phyloP scores from a whole-genome alignment of 2,113 vertebrate genomes.

The Gyps fulvus region DNA sequence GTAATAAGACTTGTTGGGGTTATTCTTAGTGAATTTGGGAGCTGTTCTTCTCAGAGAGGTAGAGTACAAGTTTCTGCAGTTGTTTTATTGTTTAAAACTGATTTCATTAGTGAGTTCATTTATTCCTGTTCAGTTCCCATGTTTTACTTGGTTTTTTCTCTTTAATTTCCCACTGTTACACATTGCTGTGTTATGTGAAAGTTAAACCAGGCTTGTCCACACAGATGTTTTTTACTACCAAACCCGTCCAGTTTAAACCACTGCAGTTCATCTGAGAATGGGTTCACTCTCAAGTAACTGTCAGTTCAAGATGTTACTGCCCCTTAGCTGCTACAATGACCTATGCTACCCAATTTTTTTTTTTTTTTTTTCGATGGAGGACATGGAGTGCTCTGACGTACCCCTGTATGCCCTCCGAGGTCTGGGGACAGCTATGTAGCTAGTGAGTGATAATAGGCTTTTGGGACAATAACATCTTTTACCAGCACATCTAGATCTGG shows the following conservation, averaged over 20 bases:
- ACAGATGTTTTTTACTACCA: neutral
- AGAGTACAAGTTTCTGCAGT: neutral
- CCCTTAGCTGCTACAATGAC: neutral
- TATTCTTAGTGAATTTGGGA: neutral
- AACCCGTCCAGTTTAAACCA: neutral
- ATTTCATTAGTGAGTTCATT: neutral
- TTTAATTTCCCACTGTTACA: neutral
- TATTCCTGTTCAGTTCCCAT: neutral
- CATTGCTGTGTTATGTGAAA: neutral
- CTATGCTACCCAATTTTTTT: neutral
- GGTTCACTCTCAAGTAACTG: neutral
- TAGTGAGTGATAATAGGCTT: neutral
- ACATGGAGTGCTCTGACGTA: accelerated
- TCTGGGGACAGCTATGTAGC: neutral
- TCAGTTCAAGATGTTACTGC: neutral
- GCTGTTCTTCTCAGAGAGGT: neutral
- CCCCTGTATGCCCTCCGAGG: accelerated
- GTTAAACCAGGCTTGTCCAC: neutral
- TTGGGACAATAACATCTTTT: neutral
- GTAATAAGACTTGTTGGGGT: neutral
- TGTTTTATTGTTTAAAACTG: neutral
- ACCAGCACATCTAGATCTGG: neutral
- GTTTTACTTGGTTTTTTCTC: neutral
- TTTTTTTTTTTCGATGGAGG: neutral
- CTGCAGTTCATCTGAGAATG: neutral